phyloP scores from a whole-genome alignment of 2,888 invertebrate species.

The Mayetiola destructor region DNA sequence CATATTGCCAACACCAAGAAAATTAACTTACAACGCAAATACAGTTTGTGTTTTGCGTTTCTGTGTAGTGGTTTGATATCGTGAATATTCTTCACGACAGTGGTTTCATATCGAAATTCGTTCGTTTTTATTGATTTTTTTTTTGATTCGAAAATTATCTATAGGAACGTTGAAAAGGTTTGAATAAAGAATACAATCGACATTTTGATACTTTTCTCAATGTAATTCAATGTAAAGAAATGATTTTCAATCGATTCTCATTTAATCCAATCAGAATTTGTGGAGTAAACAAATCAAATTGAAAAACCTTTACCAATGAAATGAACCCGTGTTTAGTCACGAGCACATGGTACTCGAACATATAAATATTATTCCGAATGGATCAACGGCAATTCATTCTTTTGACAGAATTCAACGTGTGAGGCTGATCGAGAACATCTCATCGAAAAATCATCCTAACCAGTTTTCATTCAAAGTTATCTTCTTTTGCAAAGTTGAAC shows the following conservation, averaged over 20 bases:
- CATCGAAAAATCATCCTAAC: too few species aligned
- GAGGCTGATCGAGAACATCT: too few species aligned
- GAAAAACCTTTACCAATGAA: neutral
- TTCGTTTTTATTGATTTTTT: neutral
- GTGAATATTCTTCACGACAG: neutral
- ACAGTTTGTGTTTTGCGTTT: neutral
- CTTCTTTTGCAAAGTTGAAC: constrained; percentile 2
- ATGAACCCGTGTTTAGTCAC: neutral
- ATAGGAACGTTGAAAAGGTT: neutral
- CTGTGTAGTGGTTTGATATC: neutral
- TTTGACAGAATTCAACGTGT: neutral
- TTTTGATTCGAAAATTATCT: neutral
- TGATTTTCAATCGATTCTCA: neutral
- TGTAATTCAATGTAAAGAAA: too few species aligned
- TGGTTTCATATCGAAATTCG: too few species aligned
- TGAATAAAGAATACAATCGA: too few species aligned
- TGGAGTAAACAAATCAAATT: neutral
- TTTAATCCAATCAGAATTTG: neutral
- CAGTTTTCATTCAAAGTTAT: neutral
- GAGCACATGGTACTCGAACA: neutral
- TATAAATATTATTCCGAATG: neutral
- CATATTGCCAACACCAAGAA: neutral
- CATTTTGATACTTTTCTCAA: too few species aligned
- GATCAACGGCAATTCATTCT: neutral
- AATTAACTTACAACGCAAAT: neutral